Conservation (phyloP, 2,888 invertebrate genomes). For the Sisyra nigra region DNA sequence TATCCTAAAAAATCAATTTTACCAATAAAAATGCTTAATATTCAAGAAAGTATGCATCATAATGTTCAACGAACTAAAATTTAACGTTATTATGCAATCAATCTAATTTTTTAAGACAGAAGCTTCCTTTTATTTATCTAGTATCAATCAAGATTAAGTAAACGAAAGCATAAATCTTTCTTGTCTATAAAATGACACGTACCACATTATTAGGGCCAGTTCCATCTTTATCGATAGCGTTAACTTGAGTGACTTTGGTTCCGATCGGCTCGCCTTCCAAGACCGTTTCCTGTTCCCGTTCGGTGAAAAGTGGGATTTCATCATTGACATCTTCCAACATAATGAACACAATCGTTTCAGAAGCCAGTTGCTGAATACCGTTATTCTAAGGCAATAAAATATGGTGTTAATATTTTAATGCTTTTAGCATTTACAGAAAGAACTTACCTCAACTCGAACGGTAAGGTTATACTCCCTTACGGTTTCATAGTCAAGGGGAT, state of each 20-base stretch:
- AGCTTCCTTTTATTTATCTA: too few species aligned
- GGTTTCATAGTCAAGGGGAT: slow-evolving; percentile 86
- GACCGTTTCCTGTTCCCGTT: slow-evolving; percentile 89
- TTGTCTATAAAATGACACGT: slow-evolving; percentile 16
- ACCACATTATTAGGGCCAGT: slow-evolving; percentile 91
- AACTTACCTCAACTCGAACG: slow-evolving; percentile 81
- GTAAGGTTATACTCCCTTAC: slow-evolving; percentile 93
- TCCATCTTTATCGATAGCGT: slow-evolving; percentile 91
- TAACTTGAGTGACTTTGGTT: slow-evolving; percentile 89
- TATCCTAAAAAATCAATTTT: too few species aligned
- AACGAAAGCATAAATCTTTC: too few species aligned
- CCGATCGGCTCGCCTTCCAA: slow-evolving; percentile 89
- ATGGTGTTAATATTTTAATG: background rate
- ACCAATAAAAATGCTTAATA: too few species aligned
- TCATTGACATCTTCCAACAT: slow-evolving; percentile 93
- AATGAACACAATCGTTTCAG: slow-evolving; percentile 86
- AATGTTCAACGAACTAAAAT: too few species aligned
- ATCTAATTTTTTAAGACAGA: too few species aligned
- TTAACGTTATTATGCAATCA: too few species aligned
- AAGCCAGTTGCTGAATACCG: slow-evolving; percentile 87
- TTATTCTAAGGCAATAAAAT: slow-evolving; percentile 57
- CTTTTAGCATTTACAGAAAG: slow-evolving; percentile 6
- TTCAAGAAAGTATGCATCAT: too few species aligned
- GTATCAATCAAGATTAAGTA: too few species aligned
- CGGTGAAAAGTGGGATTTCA: slow-evolving; percentile 90